Percentiles rank a stretch among this genome's conserved stretches.
Evolutionary conservation across 2,888 invertebrate species (phyloP).

Genomic region (Polyommatus icarus): DNA sequence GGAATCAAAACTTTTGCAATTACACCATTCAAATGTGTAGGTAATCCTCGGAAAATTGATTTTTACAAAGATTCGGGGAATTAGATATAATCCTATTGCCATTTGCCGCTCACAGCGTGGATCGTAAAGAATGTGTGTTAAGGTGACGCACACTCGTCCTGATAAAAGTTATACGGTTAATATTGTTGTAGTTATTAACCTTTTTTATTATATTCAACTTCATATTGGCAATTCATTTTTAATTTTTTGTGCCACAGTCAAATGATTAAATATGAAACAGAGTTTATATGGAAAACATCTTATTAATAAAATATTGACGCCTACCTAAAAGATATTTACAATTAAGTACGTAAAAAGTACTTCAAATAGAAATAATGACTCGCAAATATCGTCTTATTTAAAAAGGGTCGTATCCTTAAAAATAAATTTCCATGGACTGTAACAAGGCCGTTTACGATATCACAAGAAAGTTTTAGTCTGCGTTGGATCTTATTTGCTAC

Average conservation of each 20-base stretch:
- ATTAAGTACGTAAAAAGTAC: neutral
- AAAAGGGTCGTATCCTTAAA: neutral
- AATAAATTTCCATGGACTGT: neutral
- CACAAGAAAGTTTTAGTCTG: neutral
- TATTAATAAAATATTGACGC: neutral
- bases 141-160: slow-evolving; percentile 9
- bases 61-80: neutral
- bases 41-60: neutral
- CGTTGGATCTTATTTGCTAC: slow-evolving; percentile 29
- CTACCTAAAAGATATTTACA: neutral
- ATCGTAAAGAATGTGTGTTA: neutral
- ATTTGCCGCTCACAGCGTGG: neutral
- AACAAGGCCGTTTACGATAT: neutral
- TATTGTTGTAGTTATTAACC: neutral
- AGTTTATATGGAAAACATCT: neutral
- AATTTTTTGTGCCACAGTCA: too few species aligned
- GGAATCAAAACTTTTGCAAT: neutral
- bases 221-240: neutral
- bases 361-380: neutral
- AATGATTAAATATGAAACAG: too few species aligned
- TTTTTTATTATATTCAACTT: neutral
- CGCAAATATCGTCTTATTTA: neutral
- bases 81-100: slow-evolving; percentile 20
- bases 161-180: neutral
- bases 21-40: neutral